Base-by-base conservation (phyloP, 2,888 invertebrate genomes). In the Nephrotoma guestfalica region DNA sequence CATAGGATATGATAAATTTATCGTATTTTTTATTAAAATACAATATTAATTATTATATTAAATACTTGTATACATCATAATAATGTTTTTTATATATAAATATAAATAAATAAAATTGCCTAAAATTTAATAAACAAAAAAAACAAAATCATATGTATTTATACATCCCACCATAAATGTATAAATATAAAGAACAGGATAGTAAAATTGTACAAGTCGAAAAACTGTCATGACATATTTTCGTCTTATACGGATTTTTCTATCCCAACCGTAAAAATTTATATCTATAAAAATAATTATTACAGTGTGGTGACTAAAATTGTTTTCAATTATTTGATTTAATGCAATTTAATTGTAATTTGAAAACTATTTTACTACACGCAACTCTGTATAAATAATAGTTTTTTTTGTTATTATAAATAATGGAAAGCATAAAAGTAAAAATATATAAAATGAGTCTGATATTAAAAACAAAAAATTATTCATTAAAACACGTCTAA, bases 1-100 rank as follows among this genome's bases (percentile, higher is more conserved):
- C 86, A 86, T 86, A 86, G 47, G 45, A 86, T 47, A 86, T 84
- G 42, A 84, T 42, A 84, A 84, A 84, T 84, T 84, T 84, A 41
- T 71, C 71, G 71, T 84, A 84, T 84, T 84, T 84, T 84, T 84
- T 84, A 84, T 15, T 84, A 84, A 84, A 84, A 41, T 42, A 84
- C 41, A 41, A 84, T 84, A 84, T 84, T 84, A 84, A 41, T 84
- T 41, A 84, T 41, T 84, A 84, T 84, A 84, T 84, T 84, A 84
- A 84, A 41, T 41, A 41, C 41, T 41, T 84, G 42, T 84, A 84
- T 84, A 84, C 42, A 71, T 71, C 71, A 71, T 71, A 71, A 71
- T 71, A 71, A 71, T 71, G 30, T 71, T 71, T 71, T 30, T 71
- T 30, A 47, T 71, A 71, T 71, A 71, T 71, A 71, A 30, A 71